These are phyloP conservation scores for Acropora yongei DNA, from an alignment of 64 coral and sea anemone species.

Conservation along the genomic window DNA sequence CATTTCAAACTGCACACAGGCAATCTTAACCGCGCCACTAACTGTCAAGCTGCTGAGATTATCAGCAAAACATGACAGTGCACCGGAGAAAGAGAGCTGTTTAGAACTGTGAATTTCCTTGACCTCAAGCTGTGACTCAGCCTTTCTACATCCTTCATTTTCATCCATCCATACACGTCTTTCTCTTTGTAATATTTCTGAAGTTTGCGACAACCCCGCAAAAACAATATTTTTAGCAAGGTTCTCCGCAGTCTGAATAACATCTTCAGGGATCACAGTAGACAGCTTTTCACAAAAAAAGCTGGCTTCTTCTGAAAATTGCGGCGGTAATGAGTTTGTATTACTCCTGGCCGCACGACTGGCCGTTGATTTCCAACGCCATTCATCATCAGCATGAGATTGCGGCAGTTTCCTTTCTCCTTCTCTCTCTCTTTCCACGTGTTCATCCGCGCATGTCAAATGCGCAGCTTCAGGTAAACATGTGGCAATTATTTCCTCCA, in stretches of 20 bases:
- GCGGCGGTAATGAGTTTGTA: no score
- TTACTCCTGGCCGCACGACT: no score
- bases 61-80: slow-evolving; percentile 27
- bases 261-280: neutral
- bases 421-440: neutral
- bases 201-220: slow-evolving; percentile 22
- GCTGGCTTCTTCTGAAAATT: no score
- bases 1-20: slow-evolving; percentile 33
- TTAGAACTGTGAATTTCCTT: neutral
- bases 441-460: neutral
- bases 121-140: neutral
- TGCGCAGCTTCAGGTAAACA: neutral
- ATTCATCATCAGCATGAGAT: neutral
- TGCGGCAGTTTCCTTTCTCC: neutral
- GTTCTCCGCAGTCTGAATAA: neutral
- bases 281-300: no score
- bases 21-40: slow-evolving; percentile 38
- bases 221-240: slow-evolving; percentile 16
- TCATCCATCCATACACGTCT: neutral
- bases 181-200: neutral
- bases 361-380: no score
- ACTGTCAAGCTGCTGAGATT: slow-evolving; percentile 38
- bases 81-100: neutral
- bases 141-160: neutral
- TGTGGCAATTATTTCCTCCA: neutral